A percentile compares a stretch with the other conserved stretches of the same genome.
These are phyloP conservation scores for Ophion slaviceki DNA, from an alignment of 2,888 invertebrate species.

Conservation along the genomic window DNA sequence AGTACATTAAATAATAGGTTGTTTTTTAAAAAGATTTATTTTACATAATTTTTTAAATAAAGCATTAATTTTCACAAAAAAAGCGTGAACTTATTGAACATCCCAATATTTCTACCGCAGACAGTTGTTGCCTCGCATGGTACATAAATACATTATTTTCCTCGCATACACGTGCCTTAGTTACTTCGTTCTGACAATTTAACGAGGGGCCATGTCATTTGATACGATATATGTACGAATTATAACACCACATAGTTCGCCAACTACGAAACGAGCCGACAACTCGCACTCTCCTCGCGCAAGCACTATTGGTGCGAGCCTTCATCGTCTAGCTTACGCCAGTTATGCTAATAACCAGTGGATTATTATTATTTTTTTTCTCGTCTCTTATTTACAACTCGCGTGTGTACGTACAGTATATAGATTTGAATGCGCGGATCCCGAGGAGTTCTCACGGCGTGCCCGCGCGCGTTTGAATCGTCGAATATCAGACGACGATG, in stretches of 20 bases:
- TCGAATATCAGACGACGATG: slow-evolving; percentile 36
- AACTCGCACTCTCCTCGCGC: slow-evolving; percentile 49
- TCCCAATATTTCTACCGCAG: no score
- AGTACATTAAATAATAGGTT: no score
- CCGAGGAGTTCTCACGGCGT: slow-evolving; percentile 27
- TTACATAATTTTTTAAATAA: no score
- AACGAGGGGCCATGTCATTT: slow-evolving; percentile 68
- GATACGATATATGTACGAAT: slow-evolving; percentile 65
- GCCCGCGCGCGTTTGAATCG: slow-evolving; percentile 22
- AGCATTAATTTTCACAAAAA: no score
- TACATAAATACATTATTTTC: not conserved
- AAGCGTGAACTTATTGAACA: no score
- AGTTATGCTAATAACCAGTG: slow-evolving; percentile 72
- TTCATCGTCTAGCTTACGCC: slow-evolving; percentile 66
- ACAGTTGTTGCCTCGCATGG: no score
- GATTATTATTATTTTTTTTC: slow-evolving; percentile 39
- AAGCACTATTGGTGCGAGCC: slow-evolving; percentile 47
- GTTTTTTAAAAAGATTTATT: no score
- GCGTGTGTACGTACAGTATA: not conserved
- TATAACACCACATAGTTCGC: slow-evolving; percentile 57
- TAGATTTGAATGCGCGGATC: not conserved
- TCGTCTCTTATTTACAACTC: slow-evolving; percentile 30
- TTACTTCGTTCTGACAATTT: slow-evolving; percentile 75
- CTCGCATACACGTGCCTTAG: slow-evolving; percentile 54
- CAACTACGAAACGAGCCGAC: slow-evolving; percentile 26